Percentiles rank a stretch among this genome's conserved stretches.
Conservation (phyloP, 2,888 invertebrate species). For the Andricus quercusramuli region DNA sequence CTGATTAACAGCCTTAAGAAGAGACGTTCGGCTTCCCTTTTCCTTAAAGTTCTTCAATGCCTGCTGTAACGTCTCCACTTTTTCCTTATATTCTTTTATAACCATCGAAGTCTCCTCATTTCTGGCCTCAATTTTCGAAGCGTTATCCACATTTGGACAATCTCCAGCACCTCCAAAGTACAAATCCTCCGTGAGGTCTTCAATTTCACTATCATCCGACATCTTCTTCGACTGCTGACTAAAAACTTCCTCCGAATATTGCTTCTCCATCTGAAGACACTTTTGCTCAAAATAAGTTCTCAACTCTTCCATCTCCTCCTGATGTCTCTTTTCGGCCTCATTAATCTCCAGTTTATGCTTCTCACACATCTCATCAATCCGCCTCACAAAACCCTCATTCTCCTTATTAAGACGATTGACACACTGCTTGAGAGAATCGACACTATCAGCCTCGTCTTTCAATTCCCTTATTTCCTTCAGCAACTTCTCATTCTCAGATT, state of each 20-base stretch:
- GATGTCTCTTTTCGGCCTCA: slow-evolving; percentile 84
- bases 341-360: slow-evolving; percentile 80
- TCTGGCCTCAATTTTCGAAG: slow-evolving; percentile 36
- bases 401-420: slow-evolving; percentile 62
- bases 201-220: slow-evolving; percentile 77
- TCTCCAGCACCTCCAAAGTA: slow-evolving; percentile 68
- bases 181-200: slow-evolving; percentile 78
- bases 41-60: slow-evolving; percentile 55
- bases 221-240: slow-evolving; percentile 84
- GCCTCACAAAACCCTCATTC: slow-evolving; percentile 56
- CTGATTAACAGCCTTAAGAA: slow-evolving; percentile 63
- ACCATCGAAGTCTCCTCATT: slow-evolving; percentile 43
- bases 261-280: slow-evolving; percentile 89
- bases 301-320: slow-evolving; percentile 88
- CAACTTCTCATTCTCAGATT: slow-evolving; percentile 59
- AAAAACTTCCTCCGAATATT: slow-evolving; percentile 86
- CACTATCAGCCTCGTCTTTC: slow-evolving; percentile 52
- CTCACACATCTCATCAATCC: slow-evolving; percentile 70
- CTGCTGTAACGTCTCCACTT: slow-evolving; percentile 55
- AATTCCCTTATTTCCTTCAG: slow-evolving; percentile 59
- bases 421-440: slow-evolving; percentile 57
- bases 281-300: slow-evolving; percentile 90
- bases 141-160: slow-evolving; percentile 56
- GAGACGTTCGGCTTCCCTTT: slow-evolving; percentile 48
- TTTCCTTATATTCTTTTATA: slow-evolving; percentile 57